Evolutionary conservation across 1,140 invertebrate genomes (phyloP), one percentile per base, ranked within the genome.

Genomic region (Elymnias hypermnestra): DNA sequence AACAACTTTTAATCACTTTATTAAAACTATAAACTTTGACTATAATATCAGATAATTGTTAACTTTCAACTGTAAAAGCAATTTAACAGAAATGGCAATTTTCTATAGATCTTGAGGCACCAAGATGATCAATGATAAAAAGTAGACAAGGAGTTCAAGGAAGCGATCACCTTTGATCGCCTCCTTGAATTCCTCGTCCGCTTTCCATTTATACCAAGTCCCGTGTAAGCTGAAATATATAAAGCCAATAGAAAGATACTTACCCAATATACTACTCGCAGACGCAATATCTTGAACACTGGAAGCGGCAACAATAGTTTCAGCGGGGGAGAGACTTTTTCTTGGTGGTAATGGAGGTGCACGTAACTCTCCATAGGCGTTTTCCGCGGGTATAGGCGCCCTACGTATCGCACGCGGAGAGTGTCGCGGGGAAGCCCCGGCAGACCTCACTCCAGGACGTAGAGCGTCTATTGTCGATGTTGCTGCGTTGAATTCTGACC

Each of bases 401-500:
- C 60, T 54, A 0, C 82, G 56, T 0, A 58, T 36, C 0, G 82
- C 74, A 2, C 83, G 60, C 0, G 85, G 85, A 0, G 78, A 83
- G 28, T 83, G 79, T 0, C 83, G 58, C 0, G 85, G 85, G 7
- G 83, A 86, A 0, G 66, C 75, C 0, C 53, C 59, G 0, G 77
- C 75, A 0, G 77, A 82, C 0, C 76, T 50, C 0, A 66, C 61
- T 0, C 70, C 65, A 0, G 77, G 81, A 0, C 88, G 85, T 1
- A 90, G 62, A 0, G 85, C 87, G 49, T 88, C 88, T 41, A 90
- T 87, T 10, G 88, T 89, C 5, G 87, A 89, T n/a, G 88, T 89
- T 3, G 88, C 88, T 23, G 89, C 88, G 65, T 90, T 90, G 73
- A 90, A 90, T 56, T 90, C 89, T 10, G 86, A 81, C 72, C 83